Base-by-base conservation (phyloP, 2,797 vertebrate genomes). In the Orientallactaga sibirica region DNA sequence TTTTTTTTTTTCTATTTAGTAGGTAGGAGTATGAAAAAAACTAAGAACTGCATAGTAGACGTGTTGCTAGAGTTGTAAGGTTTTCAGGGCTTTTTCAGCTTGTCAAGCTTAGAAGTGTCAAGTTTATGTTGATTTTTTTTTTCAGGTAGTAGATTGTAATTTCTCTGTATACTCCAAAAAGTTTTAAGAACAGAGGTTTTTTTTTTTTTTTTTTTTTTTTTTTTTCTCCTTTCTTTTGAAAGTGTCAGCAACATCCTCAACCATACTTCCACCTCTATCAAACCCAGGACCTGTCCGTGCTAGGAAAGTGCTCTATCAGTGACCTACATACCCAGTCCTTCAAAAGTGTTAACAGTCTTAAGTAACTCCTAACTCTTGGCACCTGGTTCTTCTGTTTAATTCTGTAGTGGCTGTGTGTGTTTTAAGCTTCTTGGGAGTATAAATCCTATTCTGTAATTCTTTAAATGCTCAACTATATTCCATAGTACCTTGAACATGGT, bases 381-480 rank as follows among this genome's bases (percentile, higher is more conserved):
- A 71, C 20, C 19, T 67, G n/a, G 11, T 77, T 70, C 61, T 95
- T 76, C 18, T 86, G 0, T 67, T 86, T 90, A 55, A 73, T 88
- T 94, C 15, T 93, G 3, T 48, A 61, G 16, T 83, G 75, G 1
- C 86, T 70, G n/a, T 1, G 78, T 70, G 79, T 66, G 37, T 22
- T 87, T 74, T 74, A 71, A 70, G 61, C 25, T 85, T 93, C 20
- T 68, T 70, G 33, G 48, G 19, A 75, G 9, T 75, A 70, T 4
- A 25, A 87, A 81, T 84, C 37, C 41, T 92, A n/a, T 90, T 93
- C 92, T 29, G 14, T 76, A 25, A 48, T 64, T 94, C 33, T 89
- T 33, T 75, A 29, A 61, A 41, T 88, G 37, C 29, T 91, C 37
- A 55, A 87, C 1, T 89, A 5, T 83, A 1, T 93, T 55, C 61